A percentile compares a stretch with the other conserved stretches of the same genome.
Conservation (phyloP, 1,140 invertebrate genomes). For the Rhagoletis pomonella region DNA sequence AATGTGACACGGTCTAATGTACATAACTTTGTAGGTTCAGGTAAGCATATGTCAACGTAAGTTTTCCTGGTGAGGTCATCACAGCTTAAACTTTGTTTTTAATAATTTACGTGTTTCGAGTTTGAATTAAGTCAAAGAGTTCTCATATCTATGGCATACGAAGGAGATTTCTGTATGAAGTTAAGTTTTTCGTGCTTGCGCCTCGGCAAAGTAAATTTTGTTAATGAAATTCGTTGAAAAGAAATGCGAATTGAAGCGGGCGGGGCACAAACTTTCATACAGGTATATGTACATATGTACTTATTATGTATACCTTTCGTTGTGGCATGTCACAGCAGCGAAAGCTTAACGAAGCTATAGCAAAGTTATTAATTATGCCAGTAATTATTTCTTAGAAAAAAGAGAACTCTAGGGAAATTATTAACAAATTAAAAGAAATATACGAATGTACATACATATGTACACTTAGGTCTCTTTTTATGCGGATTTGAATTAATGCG, state of each 20-base stretch:
- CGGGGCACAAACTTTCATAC: neutral
- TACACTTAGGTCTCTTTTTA: neutral
- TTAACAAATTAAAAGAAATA: neutral
- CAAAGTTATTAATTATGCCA: conserved; percentile 29
- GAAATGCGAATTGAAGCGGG: neutral
- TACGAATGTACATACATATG: neutral
- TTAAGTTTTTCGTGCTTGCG: neutral
- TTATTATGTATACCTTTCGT: neutral
- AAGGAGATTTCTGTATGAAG: no score
- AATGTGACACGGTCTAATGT: no score
- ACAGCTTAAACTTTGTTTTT: no score
- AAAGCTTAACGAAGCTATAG: neutral
- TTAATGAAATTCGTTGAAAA: neutral
- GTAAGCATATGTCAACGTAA: no score
- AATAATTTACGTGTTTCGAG: neutral
- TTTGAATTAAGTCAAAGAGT: neutral
- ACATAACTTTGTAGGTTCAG: no score
- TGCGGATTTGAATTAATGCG: no score
- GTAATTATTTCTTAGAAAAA: neutral
- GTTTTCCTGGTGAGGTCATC: no score
- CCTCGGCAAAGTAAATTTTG: neutral
- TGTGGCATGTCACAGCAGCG: neutral
- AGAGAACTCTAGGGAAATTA: neutral
- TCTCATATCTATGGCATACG: no score
- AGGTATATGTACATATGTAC: neutral